Evolutionary conservation across 2,888 invertebrate species (phyloP).

Genomic region (Chloroclysta siterata): DNA sequence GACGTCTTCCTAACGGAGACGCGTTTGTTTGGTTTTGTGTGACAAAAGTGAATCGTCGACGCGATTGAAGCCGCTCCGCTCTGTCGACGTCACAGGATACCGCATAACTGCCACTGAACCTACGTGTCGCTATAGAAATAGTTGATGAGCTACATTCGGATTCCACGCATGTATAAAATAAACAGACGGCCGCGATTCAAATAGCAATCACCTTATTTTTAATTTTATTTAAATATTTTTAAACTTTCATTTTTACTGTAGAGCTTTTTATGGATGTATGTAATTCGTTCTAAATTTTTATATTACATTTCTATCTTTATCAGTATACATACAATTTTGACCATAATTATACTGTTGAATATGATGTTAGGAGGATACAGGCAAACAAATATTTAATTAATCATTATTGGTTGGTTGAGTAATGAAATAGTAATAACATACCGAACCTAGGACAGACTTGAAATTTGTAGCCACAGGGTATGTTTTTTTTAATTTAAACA

Average conservation of each 20-base stretch:
- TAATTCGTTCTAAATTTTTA: neutral
- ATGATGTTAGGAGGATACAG: neutral
- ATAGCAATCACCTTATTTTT: slow-evolving; percentile 38
- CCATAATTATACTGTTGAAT: neutral
- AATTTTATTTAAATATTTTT: slow-evolving; percentile 35
- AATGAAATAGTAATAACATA: neutral
- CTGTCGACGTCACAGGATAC: slow-evolving; percentile 66
- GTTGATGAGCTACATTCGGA: slow-evolving; percentile 72
- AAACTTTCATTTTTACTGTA: slow-evolving; percentile 17
- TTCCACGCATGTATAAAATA: slow-evolving; percentile 68
- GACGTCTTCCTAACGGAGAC: slow-evolving; percentile 35
- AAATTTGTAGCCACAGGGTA: too few species aligned
- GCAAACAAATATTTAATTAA: neutral
- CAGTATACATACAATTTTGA: too few species aligned
- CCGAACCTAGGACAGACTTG: neutral
- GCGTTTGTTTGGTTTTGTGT: slow-evolving; percentile 28
- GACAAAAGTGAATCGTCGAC: slow-evolving; percentile 39
- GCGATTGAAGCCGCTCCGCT: slow-evolving; percentile 43
- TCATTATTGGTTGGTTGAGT: neutral
- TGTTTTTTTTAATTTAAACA: neutral
- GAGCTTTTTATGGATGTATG: neutral
- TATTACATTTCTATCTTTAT: too few species aligned
- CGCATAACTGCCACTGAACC: slow-evolving; percentile 51
- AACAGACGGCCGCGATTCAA: slow-evolving; percentile 59
- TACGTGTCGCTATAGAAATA: slow-evolving; percentile 75